Evolutionary conservation across 2,888 invertebrate species (phyloP).

Genomic region (Meteorus colon): DNA sequence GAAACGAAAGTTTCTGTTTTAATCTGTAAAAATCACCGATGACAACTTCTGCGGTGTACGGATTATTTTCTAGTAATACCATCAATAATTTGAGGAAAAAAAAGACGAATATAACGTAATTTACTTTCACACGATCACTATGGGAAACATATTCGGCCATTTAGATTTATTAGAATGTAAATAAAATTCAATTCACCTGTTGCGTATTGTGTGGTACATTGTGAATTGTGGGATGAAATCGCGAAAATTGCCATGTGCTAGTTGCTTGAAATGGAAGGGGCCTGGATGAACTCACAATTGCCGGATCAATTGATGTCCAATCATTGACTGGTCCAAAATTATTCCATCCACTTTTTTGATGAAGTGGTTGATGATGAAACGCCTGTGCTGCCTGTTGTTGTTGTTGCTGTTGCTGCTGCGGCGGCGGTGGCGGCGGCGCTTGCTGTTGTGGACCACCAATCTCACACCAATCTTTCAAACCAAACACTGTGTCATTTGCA

Average conservation of each 20-base stretch:
- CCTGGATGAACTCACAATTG: conserved; percentile 87
- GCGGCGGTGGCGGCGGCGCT: conserved; percentile 69
- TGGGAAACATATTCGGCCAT: too few species aligned
- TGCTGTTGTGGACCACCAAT: conserved; percentile 70
- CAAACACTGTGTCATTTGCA: conserved; percentile 67
- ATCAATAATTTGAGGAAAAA: not conserved
- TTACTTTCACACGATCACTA: not conserved
- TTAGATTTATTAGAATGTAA: not conserved
- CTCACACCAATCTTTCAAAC: conserved; percentile 75
- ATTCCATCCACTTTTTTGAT: conserved; percentile 70
- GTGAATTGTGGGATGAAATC: conserved; percentile 66
- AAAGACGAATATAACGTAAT: conserved; percentile 17
- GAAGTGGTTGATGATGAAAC: conserved; percentile 71
- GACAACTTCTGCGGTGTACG: too few species aligned
- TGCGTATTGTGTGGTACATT: conserved; percentile 69
- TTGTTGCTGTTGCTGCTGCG: conserved; percentile 72
- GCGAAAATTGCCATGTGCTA: conserved; percentile 71
- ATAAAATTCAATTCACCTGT: conserved; percentile 60
- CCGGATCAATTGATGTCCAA: conserved; percentile 95
- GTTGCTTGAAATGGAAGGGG: conserved; percentile 72
- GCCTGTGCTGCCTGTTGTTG: conserved; percentile 69
- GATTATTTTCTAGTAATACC: too few species aligned
- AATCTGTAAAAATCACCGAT: too few species aligned
- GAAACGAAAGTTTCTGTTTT: too few species aligned
- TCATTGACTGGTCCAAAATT: conserved; percentile 78